Percentiles rank a stretch among this genome's conserved stretches.
Conservation (phyloP, 53 echinoderm and acorn worm species). For the Zoroaster sp. region DNA sequence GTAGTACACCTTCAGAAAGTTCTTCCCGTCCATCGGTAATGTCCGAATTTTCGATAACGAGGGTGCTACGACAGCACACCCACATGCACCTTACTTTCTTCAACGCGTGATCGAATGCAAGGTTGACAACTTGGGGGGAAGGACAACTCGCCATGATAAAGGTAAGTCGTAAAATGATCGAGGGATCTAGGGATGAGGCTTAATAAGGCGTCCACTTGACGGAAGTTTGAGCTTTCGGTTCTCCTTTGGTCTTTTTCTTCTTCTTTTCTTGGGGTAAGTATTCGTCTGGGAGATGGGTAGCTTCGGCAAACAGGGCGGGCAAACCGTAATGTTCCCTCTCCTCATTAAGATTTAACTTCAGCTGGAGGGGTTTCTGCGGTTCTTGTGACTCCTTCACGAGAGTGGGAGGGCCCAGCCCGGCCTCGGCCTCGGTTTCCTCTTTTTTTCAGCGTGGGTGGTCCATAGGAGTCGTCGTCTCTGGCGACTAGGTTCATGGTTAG, state of each 20-base stretch:
- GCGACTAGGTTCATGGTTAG: slow-evolving; percentile 27
- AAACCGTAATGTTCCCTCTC: not conserved
- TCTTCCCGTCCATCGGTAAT: too few relatives aligned
- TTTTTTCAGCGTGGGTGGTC: not conserved
- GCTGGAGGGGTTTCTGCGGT: too few relatives aligned
- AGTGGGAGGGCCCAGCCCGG: not conserved
- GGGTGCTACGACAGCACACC: too few relatives aligned
- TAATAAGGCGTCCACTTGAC: slow-evolving; percentile 2
- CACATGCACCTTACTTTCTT: too few relatives aligned
- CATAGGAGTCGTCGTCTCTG: not conserved
- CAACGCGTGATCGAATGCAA: too few relatives aligned
- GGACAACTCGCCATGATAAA: slow-evolving; percentile 64
- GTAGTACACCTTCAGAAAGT: too few relatives aligned
- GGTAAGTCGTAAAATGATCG: not conserved
- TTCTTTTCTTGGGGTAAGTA: not conserved
- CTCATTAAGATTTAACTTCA: too few relatives aligned
- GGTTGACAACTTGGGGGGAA: not conserved
- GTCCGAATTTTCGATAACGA: too few relatives aligned
- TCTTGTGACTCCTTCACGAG: not conserved
- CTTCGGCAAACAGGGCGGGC: slow-evolving; percentile 28
- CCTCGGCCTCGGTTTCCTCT: too few relatives aligned
- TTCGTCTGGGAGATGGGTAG: not conserved
- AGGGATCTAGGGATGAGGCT: not conserved
- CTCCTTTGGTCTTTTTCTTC: not conserved
- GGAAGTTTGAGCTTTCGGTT: not conserved